Percentiles rank a stretch among this genome's conserved stretches.
These are phyloP conservation scores for Caranx melampygus DNA, from an alignment of 2,113 vertebrate genomes.

Conservation along the genomic window DNA sequence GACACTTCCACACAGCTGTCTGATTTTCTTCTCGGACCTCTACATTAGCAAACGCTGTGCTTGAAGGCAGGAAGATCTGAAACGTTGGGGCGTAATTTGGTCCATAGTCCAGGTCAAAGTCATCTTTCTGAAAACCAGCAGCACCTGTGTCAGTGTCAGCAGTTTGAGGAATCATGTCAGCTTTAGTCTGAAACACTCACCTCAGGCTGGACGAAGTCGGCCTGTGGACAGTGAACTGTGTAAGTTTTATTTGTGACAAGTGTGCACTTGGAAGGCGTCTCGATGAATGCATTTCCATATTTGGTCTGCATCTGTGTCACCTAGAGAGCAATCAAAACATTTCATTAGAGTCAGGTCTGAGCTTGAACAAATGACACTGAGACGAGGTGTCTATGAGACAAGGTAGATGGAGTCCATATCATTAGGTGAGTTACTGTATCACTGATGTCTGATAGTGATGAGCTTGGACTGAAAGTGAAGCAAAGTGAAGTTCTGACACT, in stretches of 20 bases:
- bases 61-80: conserved; percentile 14
- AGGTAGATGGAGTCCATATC: no score
- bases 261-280: conserved; percentile 20
- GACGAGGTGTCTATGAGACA: no score
- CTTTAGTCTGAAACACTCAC: conserved; percentile 2
- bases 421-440: no score
- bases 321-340: no score
- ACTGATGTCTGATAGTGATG: no score
- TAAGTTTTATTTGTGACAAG: conserved; percentile 18
- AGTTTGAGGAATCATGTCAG: neutral
- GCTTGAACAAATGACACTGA: no score
- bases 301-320: no score
- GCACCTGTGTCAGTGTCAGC: neutral
- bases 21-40: neutral
- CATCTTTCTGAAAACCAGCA: conserved; percentile 1
- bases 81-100: conserved; percentile 31
- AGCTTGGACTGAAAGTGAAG: no score
- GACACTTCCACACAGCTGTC: conserved; percentile 2
- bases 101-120: conserved; percentile 11
- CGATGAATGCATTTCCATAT: no score
- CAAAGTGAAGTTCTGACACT: no score
- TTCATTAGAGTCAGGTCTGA: no score
- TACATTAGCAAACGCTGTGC: neutral
- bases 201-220: conserved; percentile 3
- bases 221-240: neutral